A percentile compares a stretch with the other conserved stretches of the same genome.
phyloP scores from a whole-genome alignment of 2,113 vertebrate genomes.

The Patagioenas fasciata region DNA sequence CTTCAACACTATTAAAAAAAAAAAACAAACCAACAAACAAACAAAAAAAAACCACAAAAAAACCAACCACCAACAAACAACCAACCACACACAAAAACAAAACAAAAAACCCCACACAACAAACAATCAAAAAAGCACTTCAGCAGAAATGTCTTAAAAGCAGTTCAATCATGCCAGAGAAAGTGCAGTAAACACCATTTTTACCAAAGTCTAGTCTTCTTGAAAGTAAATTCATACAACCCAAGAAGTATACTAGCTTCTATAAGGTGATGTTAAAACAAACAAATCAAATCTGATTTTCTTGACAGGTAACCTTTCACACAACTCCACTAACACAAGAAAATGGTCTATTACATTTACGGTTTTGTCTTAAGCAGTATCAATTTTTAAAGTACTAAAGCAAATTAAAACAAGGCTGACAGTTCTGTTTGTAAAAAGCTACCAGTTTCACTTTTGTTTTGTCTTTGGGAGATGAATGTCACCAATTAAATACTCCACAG shows the following conservation, averaged over 20 bases:
- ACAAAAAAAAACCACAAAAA: neutral
- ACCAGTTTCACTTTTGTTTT: neutral
- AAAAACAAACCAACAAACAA: too few relatives aligned
- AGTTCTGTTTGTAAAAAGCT: neutral
- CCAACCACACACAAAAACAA: too few relatives aligned
- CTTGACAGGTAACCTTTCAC: neutral
- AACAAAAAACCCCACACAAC: too few relatives aligned
- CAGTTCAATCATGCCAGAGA: neutral
- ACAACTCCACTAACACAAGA: neutral
- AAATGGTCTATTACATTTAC: neutral
- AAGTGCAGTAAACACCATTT: neutral
- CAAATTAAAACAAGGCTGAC: neutral
- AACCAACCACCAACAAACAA: neutral
- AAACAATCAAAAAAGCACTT: neutral
- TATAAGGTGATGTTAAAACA: neutral
- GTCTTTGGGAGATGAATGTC: neutral
- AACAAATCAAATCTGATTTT: neutral
- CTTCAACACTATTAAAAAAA: neutral
- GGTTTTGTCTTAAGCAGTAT: neutral
- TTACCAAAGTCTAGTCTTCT: neutral
- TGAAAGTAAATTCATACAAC: neutral
- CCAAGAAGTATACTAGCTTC: neutral
- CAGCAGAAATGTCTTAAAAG: neutral
- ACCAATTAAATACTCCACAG: neutral
- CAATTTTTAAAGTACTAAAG: neutral